Base-by-base conservation (phyloP, 2,888 invertebrate species). In the Lithodes maja region DNA sequence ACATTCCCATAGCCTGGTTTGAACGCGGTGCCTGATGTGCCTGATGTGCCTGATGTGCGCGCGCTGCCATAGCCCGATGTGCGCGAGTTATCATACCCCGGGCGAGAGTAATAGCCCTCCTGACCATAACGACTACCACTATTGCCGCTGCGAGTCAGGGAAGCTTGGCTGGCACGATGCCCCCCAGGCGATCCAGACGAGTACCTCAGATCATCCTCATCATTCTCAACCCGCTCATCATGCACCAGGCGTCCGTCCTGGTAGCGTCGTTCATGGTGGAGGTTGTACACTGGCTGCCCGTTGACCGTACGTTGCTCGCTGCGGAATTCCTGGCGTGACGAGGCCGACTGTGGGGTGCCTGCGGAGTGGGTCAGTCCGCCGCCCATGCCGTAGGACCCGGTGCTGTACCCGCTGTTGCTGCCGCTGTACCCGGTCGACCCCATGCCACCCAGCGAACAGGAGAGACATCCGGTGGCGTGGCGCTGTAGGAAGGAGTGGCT, bases 211-310 rank as follows among this genome's bases (percentile, higher is more conserved):
- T 88, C 81, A 49, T 88, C 74, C 15, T 87, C 86, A 12, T 79
- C 89, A 49, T 86, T 75, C 81, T 90, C 90, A 33, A 79, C 52
- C 52, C 81, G 85, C 5, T 83, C 77, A 49, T 91, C 90, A 50
- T 91, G 87, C 7, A 91, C 82, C 2, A 91, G 84, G 15, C 78
- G 83, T 1, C 88, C 91, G 54, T 90, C 86, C 68, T 91, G 53
- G 53, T 74, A 90, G 55, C 86, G 85, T 17, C 86, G 85, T 7
- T 90, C 90, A 77, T 91, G 86, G 49, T 86, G 81, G 15, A 86
- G 50, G 3, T 90, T 75, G 68, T 90, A 91, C 33, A 86, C 84
- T 33, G 87, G 88, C 54, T 90, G 86, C 17, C 90, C 91, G 77
- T 91, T 90, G 80, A 91, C 83, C 77, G 75, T 86, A 50, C 75